phyloP scores from a whole-genome alignment of 2,797 vertebrate species.

The Diplodus sargus region DNA sequence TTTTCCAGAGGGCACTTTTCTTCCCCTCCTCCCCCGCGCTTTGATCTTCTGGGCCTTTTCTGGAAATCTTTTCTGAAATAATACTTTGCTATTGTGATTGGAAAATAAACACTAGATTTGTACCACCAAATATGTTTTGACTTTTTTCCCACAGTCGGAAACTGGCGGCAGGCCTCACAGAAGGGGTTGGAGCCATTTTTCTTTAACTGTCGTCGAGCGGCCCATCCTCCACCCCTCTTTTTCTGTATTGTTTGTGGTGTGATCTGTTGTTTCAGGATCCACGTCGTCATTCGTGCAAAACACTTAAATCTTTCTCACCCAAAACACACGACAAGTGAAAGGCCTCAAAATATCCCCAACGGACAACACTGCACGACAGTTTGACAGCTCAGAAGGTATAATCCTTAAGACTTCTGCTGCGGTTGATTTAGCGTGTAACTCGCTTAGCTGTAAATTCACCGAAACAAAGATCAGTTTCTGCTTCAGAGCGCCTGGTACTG shows the following conservation, averaged over 20 bases:
- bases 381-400: background rate
- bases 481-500: too few species aligned
- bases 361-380: background rate
- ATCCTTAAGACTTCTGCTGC: background rate
- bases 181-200: slow-evolving; percentile 38
- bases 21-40: background rate
- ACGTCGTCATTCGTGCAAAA: background rate
- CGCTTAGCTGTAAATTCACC: too few species aligned
- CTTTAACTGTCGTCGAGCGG: slow-evolving; percentile 10
- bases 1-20: background rate
- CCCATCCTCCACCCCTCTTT: background rate
- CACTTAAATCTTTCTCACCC: rapidly evolving
- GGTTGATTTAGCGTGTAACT: background rate
- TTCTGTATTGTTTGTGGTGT: background rate
- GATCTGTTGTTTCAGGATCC: background rate
- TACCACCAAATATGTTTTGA: slow-evolving; percentile 33
- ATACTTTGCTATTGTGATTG: slow-evolving; percentile 30
- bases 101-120: slow-evolving; percentile 35
- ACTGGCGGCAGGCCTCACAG: slow-evolving; percentile 44
- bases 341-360: background rate
- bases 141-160: slow-evolving; percentile 53
- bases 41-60: slow-evolving; percentile 23
- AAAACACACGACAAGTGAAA: background rate
- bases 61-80: slow-evolving; percentile 13
- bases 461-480: too few species aligned